These are phyloP conservation scores for Cepphus grylle DNA, from an alignment of 2,113 vertebrate species.

Conservation along the genomic window DNA sequence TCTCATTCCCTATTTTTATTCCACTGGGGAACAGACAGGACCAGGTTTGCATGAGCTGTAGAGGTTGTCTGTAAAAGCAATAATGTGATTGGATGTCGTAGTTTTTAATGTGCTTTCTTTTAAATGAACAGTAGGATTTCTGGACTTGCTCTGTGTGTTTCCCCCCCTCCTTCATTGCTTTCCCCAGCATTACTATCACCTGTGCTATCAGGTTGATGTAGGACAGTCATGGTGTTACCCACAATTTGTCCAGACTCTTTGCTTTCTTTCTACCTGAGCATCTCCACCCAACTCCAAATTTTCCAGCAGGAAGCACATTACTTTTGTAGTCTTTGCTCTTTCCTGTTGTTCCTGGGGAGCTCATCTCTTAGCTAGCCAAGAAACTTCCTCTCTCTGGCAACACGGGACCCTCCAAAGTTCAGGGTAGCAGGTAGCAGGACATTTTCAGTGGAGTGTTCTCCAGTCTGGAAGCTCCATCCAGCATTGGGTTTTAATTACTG, in stretches of 20 bases:
- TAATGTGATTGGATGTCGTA: neutral
- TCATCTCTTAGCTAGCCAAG: neutral
- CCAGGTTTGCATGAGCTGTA: neutral
- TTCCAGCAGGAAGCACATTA: neutral
- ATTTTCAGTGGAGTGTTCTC: neutral
- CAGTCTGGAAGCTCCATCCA: neutral
- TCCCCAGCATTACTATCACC: neutral
- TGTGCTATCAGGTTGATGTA: neutral
- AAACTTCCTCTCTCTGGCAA: neutral
- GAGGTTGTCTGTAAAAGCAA: conserved; percentile 33
- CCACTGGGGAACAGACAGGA: neutral
- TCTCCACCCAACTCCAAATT: neutral
- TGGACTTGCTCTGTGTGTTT: neutral
- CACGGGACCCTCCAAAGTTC: neutral
- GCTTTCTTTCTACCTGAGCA: neutral
- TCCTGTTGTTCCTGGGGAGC: neutral
- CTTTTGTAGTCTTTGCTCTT: neutral
- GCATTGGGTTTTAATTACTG: neutral
- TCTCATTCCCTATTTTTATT: neutral
- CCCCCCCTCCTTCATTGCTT: neutral
- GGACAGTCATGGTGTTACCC: neutral
- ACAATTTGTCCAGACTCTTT: neutral
- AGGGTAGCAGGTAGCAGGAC: neutral
- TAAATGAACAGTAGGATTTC: neutral
- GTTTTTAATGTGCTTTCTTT: neutral